Conservation (phyloP, 1,140 invertebrate genomes). For the Bombus waltoni region DNA sequence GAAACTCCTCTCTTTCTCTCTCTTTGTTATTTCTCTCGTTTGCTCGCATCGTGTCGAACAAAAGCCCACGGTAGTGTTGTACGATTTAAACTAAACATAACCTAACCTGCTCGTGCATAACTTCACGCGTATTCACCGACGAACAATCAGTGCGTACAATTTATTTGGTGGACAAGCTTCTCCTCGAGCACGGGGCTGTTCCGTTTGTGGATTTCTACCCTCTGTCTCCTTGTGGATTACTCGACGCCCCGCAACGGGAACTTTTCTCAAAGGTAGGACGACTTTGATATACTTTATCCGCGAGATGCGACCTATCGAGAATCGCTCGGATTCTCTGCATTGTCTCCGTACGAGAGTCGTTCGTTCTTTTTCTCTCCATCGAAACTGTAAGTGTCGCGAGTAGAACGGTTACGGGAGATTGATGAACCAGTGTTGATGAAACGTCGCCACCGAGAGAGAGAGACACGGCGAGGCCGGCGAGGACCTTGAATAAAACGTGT, state of each 20-base stretch:
- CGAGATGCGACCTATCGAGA: background rate
- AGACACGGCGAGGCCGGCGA: background rate
- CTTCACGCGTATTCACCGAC: slow-evolving; percentile 2
- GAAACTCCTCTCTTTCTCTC: background rate
- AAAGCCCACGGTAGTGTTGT: background rate
- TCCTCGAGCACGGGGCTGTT: background rate
- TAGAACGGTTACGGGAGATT: background rate
- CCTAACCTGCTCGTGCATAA: background rate
- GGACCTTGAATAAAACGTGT: slow-evolving; percentile 25
- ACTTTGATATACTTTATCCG: background rate
- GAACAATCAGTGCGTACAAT: slow-evolving; percentile 60
- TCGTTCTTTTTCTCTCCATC: background rate
- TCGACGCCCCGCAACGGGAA: slow-evolving; percentile 45
- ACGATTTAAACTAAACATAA: background rate
- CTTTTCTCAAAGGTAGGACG: slow-evolving; percentile 47
- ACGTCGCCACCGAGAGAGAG: background rate
- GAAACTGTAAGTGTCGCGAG: background rate
- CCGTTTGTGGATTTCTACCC: slow-evolving; percentile 53
- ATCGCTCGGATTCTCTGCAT: background rate
- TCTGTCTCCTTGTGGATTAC: slow-evolving; percentile 57
- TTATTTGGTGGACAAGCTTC: slow-evolving; percentile 53
- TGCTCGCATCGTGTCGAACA: background rate
- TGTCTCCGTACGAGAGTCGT: too few species aligned
- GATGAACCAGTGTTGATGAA: background rate
- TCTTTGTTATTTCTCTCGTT: background rate